These are phyloP conservation scores for Peromyscus nudipes DNA, from an alignment of 2,797 vertebrate genomes.

Conservation along the genomic window DNA sequence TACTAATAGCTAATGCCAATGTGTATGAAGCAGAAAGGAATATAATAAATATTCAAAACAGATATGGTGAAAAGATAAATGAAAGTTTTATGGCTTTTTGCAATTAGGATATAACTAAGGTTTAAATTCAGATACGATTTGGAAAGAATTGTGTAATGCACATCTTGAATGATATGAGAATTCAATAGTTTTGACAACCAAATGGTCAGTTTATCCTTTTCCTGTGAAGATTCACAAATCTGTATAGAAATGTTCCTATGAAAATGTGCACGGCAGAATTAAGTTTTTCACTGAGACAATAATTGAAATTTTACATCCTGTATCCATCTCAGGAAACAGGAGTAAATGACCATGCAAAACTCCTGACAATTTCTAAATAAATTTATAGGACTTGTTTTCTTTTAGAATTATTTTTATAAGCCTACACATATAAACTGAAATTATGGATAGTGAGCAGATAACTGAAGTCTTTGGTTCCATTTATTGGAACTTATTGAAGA, in stretches of 20 bases:
- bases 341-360: background rate
- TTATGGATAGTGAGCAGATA: background rate
- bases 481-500: constrained; percentile 15
- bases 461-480: background rate
- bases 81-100: background rate
- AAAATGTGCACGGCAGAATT: background rate
- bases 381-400: constrained; percentile 11
- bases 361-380: background rate
- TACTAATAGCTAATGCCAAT: background rate
- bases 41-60: background rate
- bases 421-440: background rate
- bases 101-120: background rate
- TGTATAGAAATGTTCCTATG: background rate
- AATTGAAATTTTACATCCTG: background rate
- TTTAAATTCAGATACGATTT: background rate
- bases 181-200: background rate
- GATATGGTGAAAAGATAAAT: background rate
- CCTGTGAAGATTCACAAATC: background rate
- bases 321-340: background rate
- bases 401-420: constrained; percentile 5
- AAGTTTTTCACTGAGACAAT: background rate
- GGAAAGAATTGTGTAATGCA: background rate
- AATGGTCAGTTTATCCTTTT: background rate
- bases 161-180: background rate
- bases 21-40: background rate